Evolutionary conservation across 2,797 vertebrate genomes (phyloP).

Genomic region (Sylvia borin): DNA sequence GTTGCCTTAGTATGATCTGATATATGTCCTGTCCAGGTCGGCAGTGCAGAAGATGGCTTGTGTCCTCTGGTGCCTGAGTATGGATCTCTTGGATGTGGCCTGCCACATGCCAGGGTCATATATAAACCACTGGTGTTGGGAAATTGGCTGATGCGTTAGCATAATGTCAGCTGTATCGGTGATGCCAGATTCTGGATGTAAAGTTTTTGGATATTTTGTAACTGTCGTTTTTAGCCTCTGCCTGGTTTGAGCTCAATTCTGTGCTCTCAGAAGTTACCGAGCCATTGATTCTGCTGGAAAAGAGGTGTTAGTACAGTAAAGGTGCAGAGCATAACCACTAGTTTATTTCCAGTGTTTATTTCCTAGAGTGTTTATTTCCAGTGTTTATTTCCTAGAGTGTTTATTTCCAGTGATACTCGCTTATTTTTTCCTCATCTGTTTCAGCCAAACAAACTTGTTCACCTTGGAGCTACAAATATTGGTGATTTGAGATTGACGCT

Average conservation of each 20-base stretch:
- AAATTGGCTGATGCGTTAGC: background rate
- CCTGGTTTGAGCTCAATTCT: background rate
- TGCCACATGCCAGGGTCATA: background rate
- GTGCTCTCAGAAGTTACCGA: background rate
- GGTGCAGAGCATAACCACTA: background rate
- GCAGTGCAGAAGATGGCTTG: background rate
- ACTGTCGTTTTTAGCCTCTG: background rate
- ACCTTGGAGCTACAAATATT: constrained; percentile 64
- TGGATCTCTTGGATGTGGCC: background rate
- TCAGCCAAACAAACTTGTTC: constrained; percentile 66
- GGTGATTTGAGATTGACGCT: constrained; percentile 75
- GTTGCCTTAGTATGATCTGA: background rate
- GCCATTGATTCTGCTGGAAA: background rate
- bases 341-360: too few species aligned
- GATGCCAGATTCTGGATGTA: background rate
- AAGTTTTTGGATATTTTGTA: background rate
- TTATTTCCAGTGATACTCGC: constrained; percentile 10
- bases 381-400: background rate
- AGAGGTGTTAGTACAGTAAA: background rate
- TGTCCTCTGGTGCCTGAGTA: background rate
- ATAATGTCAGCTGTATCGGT: accelerated
- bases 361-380: too few species aligned
- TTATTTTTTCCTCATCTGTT: constrained; percentile 55
- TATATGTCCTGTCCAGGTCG: background rate
- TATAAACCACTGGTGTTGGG: background rate